phyloP scores from a whole-genome alignment of 2,113 vertebrate genomes.

The Proteles cristata region DNA sequence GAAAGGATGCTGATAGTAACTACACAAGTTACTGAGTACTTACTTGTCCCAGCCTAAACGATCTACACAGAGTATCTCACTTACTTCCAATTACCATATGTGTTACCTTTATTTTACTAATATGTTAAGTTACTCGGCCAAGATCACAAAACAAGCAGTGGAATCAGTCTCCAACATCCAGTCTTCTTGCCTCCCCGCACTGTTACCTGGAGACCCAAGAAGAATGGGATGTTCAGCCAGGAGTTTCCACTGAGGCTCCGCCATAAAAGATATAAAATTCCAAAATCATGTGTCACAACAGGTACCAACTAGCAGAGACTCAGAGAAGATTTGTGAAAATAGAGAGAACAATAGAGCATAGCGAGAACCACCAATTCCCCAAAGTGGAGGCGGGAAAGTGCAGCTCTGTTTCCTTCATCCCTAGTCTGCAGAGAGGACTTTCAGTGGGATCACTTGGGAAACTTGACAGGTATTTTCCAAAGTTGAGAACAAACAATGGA shows the following conservation, averaged over 20 bases:
- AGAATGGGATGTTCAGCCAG: background rate
- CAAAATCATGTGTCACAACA: background rate
- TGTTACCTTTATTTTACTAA: conserved; percentile 25
- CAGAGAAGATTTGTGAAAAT: background rate
- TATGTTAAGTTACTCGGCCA: background rate
- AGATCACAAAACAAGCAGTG: background rate
- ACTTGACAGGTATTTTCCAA: background rate
- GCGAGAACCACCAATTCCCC: background rate
- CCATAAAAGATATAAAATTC: background rate
- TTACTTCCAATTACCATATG: background rate
- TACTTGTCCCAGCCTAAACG: background rate
- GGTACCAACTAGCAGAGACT: background rate
- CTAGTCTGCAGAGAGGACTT: background rate
- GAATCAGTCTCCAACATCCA: background rate
- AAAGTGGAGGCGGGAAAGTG: background rate
- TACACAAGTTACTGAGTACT: background rate
- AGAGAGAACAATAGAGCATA: background rate
- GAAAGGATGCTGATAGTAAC: background rate
- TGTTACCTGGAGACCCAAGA: background rate
- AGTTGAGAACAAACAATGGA: background rate
- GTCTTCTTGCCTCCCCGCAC: background rate
- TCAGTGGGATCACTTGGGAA: background rate
- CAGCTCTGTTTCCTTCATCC: background rate
- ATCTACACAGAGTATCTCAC: background rate
- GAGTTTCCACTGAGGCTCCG: background rate